Base-by-base conservation (phyloP, 2,113 vertebrate genomes). In the Cettia cetti region DNA sequence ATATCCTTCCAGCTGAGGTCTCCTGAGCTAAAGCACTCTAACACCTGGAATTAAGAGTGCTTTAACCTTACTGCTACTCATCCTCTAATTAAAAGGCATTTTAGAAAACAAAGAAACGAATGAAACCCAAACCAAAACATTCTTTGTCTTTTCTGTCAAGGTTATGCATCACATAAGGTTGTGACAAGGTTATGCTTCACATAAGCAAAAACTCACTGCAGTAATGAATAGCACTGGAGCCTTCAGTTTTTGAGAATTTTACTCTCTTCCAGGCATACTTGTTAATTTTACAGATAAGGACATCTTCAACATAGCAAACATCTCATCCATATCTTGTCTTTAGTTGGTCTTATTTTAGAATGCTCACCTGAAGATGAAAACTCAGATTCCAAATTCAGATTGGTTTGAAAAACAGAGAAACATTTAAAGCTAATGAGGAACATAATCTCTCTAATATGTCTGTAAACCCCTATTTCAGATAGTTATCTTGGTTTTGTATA, bases 81-180 rank as follows among this genome's bases (percentile, higher is more conserved):
- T 7, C 3, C 4, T 82, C 23, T 60, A 17, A 75, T 64, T 79
- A 63, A 28, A 83, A 64, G 13, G 7, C 11, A 64, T 63, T 94
- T 86, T 53, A 53, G 31, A 26, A 70, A 74, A 82, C 5, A 15
- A 28, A 24, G 15, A 54, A 30, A 59, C 2, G 6, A 13, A 33
- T n/a, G 6, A 50, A 27, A 3, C 10, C 6, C 7, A 52, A n/a
- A 15, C 5, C 23, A 40, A 66, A 63, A 26, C 1, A 35, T 3
- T 64, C 59, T 50, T 53, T 33, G 5, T 65, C 9, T 89, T 77
- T 86, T 78, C 42, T 91, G 27, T 60, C 11, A 45, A 21, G 13
- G 2, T 57, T 80, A 37, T 16, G 1, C 15, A 74, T 81, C 27
- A 45, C 0, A 2, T 4, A 11, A 65, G 10, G n/a, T n/a, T n/a